Conservation (phyloP, 30 jellyfish, hydroid and myxozoan genomes). For the Aurelia sp. region DNA sequence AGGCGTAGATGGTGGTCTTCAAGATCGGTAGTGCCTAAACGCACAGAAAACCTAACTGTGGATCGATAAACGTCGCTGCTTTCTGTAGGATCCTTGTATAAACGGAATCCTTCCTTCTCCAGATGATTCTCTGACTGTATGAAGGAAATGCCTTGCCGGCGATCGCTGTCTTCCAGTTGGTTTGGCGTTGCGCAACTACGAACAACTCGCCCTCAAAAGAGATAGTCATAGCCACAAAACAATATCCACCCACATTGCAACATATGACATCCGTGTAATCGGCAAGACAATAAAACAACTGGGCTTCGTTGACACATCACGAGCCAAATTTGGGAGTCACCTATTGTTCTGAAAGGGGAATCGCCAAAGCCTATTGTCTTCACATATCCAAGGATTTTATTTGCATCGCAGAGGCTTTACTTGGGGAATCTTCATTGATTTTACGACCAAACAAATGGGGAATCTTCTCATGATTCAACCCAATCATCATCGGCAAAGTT, state of each 20-base stretch:
- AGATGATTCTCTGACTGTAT: background rate
- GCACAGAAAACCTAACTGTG: constrained; percentile 40
- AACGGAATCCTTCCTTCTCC: background rate
- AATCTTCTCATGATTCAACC: constrained; percentile 43
- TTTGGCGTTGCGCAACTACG: constrained; percentile 87
- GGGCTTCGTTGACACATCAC: constrained; percentile 89
- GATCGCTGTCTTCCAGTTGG: constrained; percentile 56
- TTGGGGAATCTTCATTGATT: constrained; percentile 10
- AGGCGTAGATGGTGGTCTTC: constrained; percentile 36
- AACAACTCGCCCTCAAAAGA: constrained; percentile 4
- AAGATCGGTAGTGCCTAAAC: constrained; percentile 57
- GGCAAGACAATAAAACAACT: constrained; percentile 54
- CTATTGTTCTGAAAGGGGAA: constrained; percentile 53
- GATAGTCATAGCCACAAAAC: constrained; percentile 70
- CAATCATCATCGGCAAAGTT: constrained; percentile 44
- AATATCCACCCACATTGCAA: constrained; percentile 85
- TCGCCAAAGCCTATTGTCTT: constrained; percentile 37
- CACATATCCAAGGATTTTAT: background rate
- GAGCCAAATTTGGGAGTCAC: constrained; percentile 84
- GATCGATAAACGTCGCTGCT: constrained; percentile 1
- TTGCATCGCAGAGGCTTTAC: constrained; percentile 13
- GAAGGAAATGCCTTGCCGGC: constrained; percentile 1
- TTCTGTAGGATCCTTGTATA: background rate
- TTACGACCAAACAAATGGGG: constrained; percentile 35
- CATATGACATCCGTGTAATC: constrained; percentile 77